phyloP scores from a whole-genome alignment of 1,140 invertebrate species.

The Bursaphelenchus mucronatus region DNA sequence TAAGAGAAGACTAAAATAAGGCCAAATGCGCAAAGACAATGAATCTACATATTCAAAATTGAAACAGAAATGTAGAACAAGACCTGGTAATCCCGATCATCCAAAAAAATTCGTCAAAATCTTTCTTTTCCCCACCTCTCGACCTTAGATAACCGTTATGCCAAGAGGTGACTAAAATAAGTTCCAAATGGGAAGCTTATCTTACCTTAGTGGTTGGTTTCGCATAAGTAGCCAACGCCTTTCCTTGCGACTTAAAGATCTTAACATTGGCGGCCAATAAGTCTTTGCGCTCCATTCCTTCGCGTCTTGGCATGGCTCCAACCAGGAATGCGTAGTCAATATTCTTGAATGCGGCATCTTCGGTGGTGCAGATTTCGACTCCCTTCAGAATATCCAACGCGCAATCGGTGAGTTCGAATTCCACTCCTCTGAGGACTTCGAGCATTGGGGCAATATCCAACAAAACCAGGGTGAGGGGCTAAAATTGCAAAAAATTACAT shows the following conservation, averaged over 20 bases:
- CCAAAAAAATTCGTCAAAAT: no score
- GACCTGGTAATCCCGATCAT: no score
- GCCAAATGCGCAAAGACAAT: no score
- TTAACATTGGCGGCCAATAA: constrained; percentile 90
- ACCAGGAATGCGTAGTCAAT: constrained; percentile 96
- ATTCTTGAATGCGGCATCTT: constrained; percentile 84
- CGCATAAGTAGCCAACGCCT: constrained; percentile 84
- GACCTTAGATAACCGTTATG: no score
- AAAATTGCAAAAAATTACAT: constrained; percentile 29
- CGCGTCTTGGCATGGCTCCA: constrained; percentile 92
- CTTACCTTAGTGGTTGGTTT: constrained; percentile 88
- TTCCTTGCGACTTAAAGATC: constrained; percentile 90
- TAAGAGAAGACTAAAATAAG: no score
- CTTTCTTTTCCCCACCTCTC: no score
- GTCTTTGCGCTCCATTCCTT: constrained; percentile 99
- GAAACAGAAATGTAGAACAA: no score
- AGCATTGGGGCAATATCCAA: constrained; percentile 93
- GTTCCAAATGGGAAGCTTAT: neutral
- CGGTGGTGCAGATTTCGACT: constrained; percentile 80
- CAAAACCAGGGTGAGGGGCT: constrained; percentile 78
- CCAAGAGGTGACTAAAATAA: neutral
- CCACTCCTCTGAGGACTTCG: constrained; percentile 86
- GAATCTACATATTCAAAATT: no score
- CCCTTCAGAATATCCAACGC: constrained; percentile 79
- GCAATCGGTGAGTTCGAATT: constrained; percentile 94